Conservation (phyloP, 1,140 invertebrate genomes). For the Steinernema feltiae region DNA sequence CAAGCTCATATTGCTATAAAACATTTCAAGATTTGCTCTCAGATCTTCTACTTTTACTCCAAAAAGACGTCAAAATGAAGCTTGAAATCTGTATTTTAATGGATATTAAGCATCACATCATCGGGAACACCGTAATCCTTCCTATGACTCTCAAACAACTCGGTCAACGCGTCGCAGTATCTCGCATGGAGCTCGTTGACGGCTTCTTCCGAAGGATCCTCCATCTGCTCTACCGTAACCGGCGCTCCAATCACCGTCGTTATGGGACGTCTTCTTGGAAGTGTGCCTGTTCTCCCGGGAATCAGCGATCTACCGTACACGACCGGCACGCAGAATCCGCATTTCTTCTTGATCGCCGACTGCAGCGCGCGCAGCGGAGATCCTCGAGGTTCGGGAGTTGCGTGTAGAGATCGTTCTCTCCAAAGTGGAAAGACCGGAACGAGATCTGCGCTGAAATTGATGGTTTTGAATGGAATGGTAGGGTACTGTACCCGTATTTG, state of each 20-base stretch:
- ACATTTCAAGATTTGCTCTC: neutral
- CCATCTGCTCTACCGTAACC: conserved; percentile 23
- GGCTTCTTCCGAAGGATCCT: conserved; percentile 21
- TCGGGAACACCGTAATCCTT: conserved; percentile 64
- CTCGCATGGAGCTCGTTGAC: conserved; percentile 30
- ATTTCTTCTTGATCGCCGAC: conserved; percentile 27
- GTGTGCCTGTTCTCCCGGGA: conserved; percentile 77
- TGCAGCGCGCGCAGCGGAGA: conserved; percentile 69
- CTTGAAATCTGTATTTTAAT: neutral
- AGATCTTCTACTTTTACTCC: neutral
- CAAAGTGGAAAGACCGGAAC: conserved; percentile 85
- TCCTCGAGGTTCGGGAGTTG: conserved; percentile 69
- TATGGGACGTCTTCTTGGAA: conserved; percentile 72
- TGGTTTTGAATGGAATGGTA: neutral
- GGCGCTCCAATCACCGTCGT: conserved; percentile 65
- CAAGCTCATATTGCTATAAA: too few relatives aligned
- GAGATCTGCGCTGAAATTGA: conserved; percentile 67
- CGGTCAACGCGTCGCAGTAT: conserved; percentile 62
- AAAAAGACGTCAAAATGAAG: too few relatives aligned
- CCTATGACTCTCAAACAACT: conserved; percentile 76
- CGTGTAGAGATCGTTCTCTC: conserved; percentile 79
- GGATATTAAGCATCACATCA: conserved; percentile 5
- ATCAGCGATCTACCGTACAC: conserved; percentile 78
- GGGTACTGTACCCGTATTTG: conserved; percentile 69
- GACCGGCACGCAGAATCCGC: conserved; percentile 64